Base-by-base conservation (phyloP, 2,888 invertebrate species). In the Phaonia tiefii region DNA sequence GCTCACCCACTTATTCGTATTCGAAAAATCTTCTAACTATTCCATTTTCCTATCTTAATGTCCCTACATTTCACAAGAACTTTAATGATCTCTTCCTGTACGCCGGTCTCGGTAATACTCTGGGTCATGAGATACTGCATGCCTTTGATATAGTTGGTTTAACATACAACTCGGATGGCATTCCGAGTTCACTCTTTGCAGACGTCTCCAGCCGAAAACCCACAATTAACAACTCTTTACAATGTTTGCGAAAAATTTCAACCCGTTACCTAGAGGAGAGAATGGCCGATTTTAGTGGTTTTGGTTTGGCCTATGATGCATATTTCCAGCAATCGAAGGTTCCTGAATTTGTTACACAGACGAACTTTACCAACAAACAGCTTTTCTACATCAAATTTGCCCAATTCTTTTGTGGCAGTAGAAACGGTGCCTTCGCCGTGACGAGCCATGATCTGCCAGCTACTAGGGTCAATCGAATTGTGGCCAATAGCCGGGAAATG, bases 91-190 rank as follows among this genome's bases (percentile, higher is more conserved):
- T 83, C 0, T 84, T 84, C 11, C 83, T 79, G 7, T 85, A 73
- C 37, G 84, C 85, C 17, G 83, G 82, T 42, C 54, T 85, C 73
- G 86, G 84, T n/a, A 85, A 84, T 49, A 85, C 83, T 1, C 77
- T 86, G 67, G 86, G 84, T 0, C 86, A 86, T 70, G 86, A 86
- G 74, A 80, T 86, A 13, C 58, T 85, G 2, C 86, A 86, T 49
- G 86, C 81, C 8, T 86, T 86, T 39, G 86, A 86, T 22, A 75
- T 78, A 17, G 80, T 66, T 51, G 86, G 86, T 4, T 73, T 86
- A 5, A 75, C 80, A 13, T 84, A 83, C n/a, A 85, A 86, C 56
- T 83, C 84, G 26, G 60, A 66, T 3, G 86, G 86, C 11, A 83
- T 80, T 60, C 83, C 84, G 22, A 82, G 49, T 0, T 39, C 72